Evolutionary conservation across 1,140 invertebrate species (phyloP).

Genomic region (Camponotus floridanus): DNA sequence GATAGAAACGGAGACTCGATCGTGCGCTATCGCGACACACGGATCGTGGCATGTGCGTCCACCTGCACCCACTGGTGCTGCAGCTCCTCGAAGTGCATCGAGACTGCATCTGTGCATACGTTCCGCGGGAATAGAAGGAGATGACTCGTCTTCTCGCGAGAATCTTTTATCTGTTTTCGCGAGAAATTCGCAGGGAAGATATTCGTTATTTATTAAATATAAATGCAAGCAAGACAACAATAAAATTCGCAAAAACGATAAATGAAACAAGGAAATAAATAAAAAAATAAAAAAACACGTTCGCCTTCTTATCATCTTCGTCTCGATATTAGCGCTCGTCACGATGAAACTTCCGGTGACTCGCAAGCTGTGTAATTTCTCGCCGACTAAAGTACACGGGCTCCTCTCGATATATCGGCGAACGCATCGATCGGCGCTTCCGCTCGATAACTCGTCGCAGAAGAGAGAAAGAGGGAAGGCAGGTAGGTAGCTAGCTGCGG

Average conservation of each 20-base stretch:
- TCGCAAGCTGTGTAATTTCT: conserved; percentile 48
- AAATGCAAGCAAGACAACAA: background rate
- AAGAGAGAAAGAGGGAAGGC: background rate
- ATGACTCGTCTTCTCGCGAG: background rate
- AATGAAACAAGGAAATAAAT: background rate
- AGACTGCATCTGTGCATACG: background rate
- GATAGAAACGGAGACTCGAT: conserved; percentile 74
- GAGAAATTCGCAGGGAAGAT: background rate
- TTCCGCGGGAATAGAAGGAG: background rate
- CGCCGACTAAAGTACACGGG: conserved; percentile 26
- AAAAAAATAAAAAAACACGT: background rate
- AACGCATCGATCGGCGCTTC: conserved; percentile 42
- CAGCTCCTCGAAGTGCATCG: conserved; percentile 34
- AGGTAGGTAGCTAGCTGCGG: conserved; percentile 24
- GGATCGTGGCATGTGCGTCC: conserved; percentile 78
- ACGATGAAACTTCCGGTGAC: conserved; percentile 27
- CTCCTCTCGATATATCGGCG: conserved; percentile 24
- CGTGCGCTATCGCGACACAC: conserved; percentile 79
- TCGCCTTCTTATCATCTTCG: background rate
- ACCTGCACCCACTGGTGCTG: conserved; percentile 71
- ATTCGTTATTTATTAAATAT: background rate
- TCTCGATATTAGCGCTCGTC: conserved; percentile 13
- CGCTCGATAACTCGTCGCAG: conserved; percentile 46
- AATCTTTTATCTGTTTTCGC: conserved; percentile 9
- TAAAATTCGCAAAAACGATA: background rate